Conservation (phyloP, 2,797 vertebrate genomes). For the Alectoris magna region DNA sequence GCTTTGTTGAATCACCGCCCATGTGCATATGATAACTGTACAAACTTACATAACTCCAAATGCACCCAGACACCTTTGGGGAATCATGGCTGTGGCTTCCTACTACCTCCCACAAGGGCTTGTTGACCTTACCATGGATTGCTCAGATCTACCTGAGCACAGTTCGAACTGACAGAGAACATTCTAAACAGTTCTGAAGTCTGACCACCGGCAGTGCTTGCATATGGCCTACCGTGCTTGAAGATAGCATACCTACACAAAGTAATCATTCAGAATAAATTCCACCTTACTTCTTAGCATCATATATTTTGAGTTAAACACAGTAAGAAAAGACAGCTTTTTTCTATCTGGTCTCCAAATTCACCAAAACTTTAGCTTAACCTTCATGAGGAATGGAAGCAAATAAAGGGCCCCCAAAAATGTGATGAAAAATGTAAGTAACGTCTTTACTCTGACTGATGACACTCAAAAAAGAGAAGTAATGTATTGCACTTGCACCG, state of each 20-base stretch:
- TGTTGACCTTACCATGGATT: fast-evolving
- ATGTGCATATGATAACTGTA: background rate
- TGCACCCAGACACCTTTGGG: background rate
- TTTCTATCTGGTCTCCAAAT: background rate
- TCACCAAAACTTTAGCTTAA: background rate
- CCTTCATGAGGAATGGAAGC: background rate
- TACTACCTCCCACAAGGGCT: background rate
- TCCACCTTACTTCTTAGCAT: background rate
- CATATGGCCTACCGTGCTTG: background rate
- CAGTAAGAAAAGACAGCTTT: background rate
- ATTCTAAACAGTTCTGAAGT: background rate
- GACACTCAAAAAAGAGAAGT: constrained; percentile 6
- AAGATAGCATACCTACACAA: background rate
- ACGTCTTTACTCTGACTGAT: background rate
- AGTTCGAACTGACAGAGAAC: background rate
- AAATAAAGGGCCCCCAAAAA: background rate
- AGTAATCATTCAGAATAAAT: background rate
- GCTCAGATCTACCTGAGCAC: background rate
- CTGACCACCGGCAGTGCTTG: background rate
- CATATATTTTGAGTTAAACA: background rate
- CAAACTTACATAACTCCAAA: background rate
- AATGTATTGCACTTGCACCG: background rate
- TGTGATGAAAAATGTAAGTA: background rate
- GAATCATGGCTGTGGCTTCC: fast-evolving
- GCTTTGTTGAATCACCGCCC: background rate